phyloP scores from a whole-genome alignment of 2,113 vertebrate genomes.

The Podocnemis expansa region DNA sequence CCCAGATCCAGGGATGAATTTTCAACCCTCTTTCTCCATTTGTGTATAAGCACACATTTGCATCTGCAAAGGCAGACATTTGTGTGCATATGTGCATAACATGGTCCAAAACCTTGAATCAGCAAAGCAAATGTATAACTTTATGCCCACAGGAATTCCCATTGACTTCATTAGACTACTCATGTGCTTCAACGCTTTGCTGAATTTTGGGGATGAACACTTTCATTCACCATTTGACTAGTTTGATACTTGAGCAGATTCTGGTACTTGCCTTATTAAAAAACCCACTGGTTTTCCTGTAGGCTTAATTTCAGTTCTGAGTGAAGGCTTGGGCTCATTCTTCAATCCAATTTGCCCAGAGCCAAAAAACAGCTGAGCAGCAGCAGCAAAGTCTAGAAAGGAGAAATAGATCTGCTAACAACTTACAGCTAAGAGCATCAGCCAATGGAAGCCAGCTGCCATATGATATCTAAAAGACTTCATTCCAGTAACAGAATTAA shows the following conservation, averaged over 20 bases:
- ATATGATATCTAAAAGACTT: slow-evolving; percentile 45
- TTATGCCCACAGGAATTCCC: neutral
- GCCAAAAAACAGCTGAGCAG: neutral
- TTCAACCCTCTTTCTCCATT: neutral
- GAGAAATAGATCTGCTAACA: slow-evolving; percentile 27
- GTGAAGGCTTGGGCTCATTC: neutral
- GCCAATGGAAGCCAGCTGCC: slow-evolving; percentile 53
- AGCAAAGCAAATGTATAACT: neutral
- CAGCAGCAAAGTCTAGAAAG: neutral
- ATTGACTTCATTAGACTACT: neutral
- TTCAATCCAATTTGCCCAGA: neutral
- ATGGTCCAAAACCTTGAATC: neutral
- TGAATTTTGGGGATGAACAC: neutral
- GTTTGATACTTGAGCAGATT: neutral
- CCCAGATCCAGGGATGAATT: neutral
- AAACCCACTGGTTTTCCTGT: neutral
- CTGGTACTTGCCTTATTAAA: slow-evolving; percentile 13
- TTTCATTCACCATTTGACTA: neutral
- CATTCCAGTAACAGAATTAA: slow-evolving; percentile 72
- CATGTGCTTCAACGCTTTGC: neutral
- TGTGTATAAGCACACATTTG: neutral
- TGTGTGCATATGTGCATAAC: neutral
- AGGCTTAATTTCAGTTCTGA: neutral
- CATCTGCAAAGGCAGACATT: neutral
- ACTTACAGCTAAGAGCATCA: slow-evolving; percentile 38